These are phyloP conservation scores for Cyclargus thomasi DNA, from an alignment of 1,140 invertebrate genomes.

Conservation along the genomic window DNA sequence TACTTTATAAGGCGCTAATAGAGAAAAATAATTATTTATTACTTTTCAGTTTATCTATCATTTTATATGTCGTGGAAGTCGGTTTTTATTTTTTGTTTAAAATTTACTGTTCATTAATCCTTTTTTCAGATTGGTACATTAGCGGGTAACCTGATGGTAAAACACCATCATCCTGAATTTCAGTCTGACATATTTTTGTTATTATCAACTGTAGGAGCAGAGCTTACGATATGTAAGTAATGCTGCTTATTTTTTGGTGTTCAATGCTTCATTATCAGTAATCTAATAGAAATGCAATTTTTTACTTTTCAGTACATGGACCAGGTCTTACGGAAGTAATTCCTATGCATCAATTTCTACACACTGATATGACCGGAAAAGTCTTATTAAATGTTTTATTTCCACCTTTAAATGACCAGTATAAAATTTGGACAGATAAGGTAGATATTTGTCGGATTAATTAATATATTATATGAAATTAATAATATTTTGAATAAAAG, in stretches of 20 bases:
- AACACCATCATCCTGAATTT: constrained; percentile 83
- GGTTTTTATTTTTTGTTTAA: no score
- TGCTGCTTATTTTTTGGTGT: neutral
- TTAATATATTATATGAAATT: no score
- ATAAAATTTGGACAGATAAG: constrained; percentile 44
- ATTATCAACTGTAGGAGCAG: constrained; percentile 80
- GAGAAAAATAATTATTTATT: no score
- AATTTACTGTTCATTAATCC: no score
- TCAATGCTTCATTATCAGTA: neutral
- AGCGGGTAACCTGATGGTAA: constrained; percentile 87
- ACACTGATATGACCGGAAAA: constrained; percentile 79
- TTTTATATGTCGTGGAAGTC: no score
- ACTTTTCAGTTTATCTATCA: no score
- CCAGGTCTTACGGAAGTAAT: constrained; percentile 33
- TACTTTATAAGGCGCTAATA: no score
- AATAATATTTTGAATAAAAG: no score
- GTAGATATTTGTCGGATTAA: neutral
- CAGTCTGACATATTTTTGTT: constrained; percentile 85
- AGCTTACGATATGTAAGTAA: constrained; percentile 75
- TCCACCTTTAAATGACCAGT: constrained; percentile 62
- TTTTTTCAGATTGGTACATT: constrained; percentile 79
- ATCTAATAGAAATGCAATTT: neutral
- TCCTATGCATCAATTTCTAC: constrained; percentile 75
- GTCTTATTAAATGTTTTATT: constrained; percentile 78
- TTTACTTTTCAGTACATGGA: constrained; percentile 28